Base-by-base conservation (phyloP, 2,888 invertebrate species). In the Callyntrura sp. region DNA sequence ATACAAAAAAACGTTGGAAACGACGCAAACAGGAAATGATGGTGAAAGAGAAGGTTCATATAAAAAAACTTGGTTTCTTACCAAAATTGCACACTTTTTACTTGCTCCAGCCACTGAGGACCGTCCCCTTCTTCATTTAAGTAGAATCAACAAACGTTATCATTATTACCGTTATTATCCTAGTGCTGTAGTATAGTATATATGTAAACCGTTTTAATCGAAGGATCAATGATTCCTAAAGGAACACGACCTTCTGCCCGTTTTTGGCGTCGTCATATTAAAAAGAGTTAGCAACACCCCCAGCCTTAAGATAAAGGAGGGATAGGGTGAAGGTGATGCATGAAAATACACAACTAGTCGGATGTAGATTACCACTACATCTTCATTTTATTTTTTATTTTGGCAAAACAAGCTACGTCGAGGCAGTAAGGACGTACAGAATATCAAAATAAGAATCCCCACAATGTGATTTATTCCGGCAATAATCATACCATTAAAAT, bases 21-120 rank as follows among this genome's bases (percentile, higher is more conserved):
- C 65, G 65, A 65, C 25, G 28, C 14, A 28, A 65, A 65, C 28
- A 11, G 5, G 65, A 65, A 65, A 12, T 25, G 65, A 65, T 65
- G 65, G 65, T n/a, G n/a, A n/a, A n/a, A n/a, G n/a, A 65, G 28
- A 65, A 65, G 28, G 65, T 65, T 65, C 28, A 65, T 65, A 65
- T n/a, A n/a, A n/a, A 25, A 65, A 65, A 65, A 65, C 6, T 28
- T 65, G 25, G 65, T 25, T 65, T 14, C 28, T 28, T 65, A 25
- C 25, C 65, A 25, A 65, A 28, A 65, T n/a, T n/a, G 28, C 5
- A 65, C 65, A 12, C 60, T 60, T 60, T 60, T n/a, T n/a, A n/a
- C n/a, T n/a, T n/a, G 5, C 60, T 60, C 20, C 60, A 60, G 60
- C 60, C 60, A 60, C 6, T 45, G 6, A 45, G 45, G 6, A 60